These are phyloP conservation scores for Julus scanicus DNA, from an alignment of 2,888 invertebrate species.

Conservation along the genomic window DNA sequence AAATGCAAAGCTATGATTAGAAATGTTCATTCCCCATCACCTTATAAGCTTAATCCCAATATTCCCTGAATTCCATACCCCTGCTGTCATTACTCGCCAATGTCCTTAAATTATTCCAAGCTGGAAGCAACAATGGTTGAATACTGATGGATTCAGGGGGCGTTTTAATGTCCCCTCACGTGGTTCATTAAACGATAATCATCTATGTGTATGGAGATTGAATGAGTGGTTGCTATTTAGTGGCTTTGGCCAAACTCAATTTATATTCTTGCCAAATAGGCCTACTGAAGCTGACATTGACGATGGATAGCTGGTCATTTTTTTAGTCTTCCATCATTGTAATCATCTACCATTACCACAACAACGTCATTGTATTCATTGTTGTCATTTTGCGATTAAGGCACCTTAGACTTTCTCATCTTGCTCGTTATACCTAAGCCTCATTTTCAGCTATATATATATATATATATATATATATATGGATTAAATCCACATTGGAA, in stretches of 20 bases:
- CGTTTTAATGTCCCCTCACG: constrained; percentile 14
- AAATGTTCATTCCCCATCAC: too few relatives aligned
- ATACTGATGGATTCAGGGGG: constrained; percentile 31
- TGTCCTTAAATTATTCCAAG: background rate
- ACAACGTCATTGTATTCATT: background rate
- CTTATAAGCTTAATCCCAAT: too few relatives aligned
- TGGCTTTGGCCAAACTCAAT: constrained; percentile 36
- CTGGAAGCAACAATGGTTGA: background rate
- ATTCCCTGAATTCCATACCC: background rate
- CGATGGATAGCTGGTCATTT: background rate
- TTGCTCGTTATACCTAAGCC: background rate
- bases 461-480: too few relatives aligned
- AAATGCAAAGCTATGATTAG: too few relatives aligned
- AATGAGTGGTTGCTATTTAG: constrained; percentile 49
- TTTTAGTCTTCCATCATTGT: background rate
- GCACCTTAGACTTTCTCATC: background rate
- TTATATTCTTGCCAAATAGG: background rate
- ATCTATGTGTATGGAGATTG: constrained; percentile 53
- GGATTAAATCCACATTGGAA: too few relatives aligned
- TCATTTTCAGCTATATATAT: too few relatives aligned
- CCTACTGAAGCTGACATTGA: background rate
- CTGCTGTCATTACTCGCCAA: background rate
- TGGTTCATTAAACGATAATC: constrained; percentile 53
- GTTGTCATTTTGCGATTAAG: background rate
- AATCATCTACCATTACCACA: background rate